Evolutionary conservation across 2,888 invertebrate species (phyloP).

Genomic region (Metallyticus violacea): DNA sequence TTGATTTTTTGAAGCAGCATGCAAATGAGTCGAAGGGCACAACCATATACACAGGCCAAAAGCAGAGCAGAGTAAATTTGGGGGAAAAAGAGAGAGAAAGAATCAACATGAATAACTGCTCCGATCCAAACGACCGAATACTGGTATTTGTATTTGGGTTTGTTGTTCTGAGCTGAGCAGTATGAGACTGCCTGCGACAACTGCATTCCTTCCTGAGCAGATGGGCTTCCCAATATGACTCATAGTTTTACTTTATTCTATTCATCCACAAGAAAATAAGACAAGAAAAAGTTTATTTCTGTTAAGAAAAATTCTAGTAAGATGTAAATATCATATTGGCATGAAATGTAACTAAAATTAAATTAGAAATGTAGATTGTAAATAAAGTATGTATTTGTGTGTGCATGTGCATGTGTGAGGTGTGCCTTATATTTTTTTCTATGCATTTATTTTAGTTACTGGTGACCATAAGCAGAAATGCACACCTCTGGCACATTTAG

Average conservation of each 20-base stretch:
- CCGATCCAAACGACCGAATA: conserved; percentile 18
- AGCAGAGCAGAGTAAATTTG: conserved; percentile 80
- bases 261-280: no score
- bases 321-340: no score
- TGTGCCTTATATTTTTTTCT: no score
- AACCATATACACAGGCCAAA: conserved; percentile 72
- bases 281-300: no score
- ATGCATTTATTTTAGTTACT: no score
- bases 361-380: no score
- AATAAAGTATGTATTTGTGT: no score
- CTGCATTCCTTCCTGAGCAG: conserved; percentile 15
- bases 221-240: not conserved
- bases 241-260: not conserved
- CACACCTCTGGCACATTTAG: no score
- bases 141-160: conserved; percentile 13
- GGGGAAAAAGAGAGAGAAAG: conserved; percentile 67
- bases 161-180: not conserved
- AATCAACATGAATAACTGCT: conserved; percentile 30
- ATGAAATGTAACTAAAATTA: no score
- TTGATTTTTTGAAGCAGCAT: conserved; percentile 70
- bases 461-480: no score
- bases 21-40: conserved; percentile 71
- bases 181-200: conserved; percentile 10
- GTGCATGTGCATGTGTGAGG: no score
- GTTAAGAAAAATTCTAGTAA: no score